Evolutionary conservation across 2,797 vertebrate species (phyloP), one percentile per base, ranked within the genome.

Genomic region (Sarcoramphus papa): DNA sequence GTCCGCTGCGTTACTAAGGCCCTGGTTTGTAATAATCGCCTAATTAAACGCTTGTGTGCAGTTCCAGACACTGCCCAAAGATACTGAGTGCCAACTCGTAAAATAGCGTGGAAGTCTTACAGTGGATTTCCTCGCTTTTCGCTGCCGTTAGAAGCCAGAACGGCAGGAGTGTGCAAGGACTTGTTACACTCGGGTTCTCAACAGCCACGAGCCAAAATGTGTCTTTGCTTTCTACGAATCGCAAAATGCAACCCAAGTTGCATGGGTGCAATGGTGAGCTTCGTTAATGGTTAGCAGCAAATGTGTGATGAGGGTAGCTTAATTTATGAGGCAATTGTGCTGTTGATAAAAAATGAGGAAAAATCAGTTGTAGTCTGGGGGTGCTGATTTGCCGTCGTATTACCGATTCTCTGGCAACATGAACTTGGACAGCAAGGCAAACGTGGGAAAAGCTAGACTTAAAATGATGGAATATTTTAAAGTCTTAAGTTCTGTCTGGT

Each of bases 81-180:
- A 48, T 19, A 23, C 10, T 2, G 9, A 51, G 23, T 6, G 27
- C 19, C 8, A 3, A 33, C 25, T 28, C 2, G 0, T 60, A 13
- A 27, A 41, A 16, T 1, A 48, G 30, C 4, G 2, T 1, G n/a
- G 53, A n/a, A 41, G 8, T 8, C 47, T 24, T 6, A 3, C 21
- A 4, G 30, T 3, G 5, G 8, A 41, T 48, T 28, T 30, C 64
- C 56, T 51, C 3, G 0, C 57, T 37, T 27, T 21, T 25, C 8
- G 0, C n/a, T 27, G 63, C 33, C 4, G 7, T 25, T 3, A 7
- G 48, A 35, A 62, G 43, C 31, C 17, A 2, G 24, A 12, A 9
- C 14, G 16, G 60, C 37, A 2, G 48, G 43, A 47, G 35, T 2
- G 7, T 6, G 27, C 41, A 3, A 12, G 67, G 28, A 12, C 43